Percentiles rank a stretch among this genome's conserved stretches.
phyloP scores from a whole-genome alignment of 1,140 invertebrate species.

The Myzus persicae region DNA sequence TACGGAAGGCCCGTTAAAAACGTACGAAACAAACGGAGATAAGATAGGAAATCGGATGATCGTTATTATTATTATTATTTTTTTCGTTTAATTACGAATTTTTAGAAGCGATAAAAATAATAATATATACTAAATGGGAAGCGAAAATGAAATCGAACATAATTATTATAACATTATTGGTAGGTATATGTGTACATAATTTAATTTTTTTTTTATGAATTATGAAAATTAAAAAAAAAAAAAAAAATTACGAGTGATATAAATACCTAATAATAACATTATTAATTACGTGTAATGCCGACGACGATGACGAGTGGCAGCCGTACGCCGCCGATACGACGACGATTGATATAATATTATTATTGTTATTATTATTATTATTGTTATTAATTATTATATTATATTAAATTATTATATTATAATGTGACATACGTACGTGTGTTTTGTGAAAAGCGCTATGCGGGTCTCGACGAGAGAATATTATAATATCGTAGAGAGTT shows the following conservation, averaged over 20 bases:
- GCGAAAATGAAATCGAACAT: too few relatives aligned
- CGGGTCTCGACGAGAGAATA: neutral
- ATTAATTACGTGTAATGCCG: too few relatives aligned
- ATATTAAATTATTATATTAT: neutral
- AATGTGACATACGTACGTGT: neutral
- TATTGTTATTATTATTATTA: neutral
- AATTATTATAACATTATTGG: neutral
- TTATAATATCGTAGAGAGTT: neutral
- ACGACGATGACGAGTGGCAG: too few relatives aligned
- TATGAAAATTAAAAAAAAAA: neutral
- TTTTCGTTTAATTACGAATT: neutral
- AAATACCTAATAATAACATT: too few relatives aligned
- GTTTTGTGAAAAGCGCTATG: neutral
- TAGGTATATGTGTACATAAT: neutral
- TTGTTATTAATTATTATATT: neutral
- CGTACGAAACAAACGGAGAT: neutral
- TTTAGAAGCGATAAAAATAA: neutral
- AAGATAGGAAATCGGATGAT: too few relatives aligned
- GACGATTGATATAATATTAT: neutral
- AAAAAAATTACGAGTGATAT: neutral
- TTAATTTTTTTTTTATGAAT: neutral
- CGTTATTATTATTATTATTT: neutral
- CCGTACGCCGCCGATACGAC: too few relatives aligned
- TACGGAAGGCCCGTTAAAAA: neutral
- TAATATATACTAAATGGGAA: neutral